Percentiles rank a stretch among this genome's conserved stretches.
These are phyloP conservation scores for Hydraecia micacea DNA, from an alignment of 2,888 invertebrate species.

Conservation along the genomic window DNA sequence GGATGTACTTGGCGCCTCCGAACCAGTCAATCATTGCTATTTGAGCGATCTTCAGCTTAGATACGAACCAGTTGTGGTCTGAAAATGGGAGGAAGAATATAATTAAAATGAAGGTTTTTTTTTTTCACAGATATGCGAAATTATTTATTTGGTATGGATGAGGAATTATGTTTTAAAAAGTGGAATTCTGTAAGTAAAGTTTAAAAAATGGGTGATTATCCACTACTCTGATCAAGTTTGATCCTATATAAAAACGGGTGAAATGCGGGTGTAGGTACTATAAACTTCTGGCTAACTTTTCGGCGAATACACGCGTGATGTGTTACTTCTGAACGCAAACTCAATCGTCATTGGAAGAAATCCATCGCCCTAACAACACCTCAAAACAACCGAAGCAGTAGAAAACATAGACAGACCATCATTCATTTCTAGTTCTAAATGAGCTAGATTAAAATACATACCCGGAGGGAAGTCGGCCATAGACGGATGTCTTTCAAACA, in stretches of 20 bases:
- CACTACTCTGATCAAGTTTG: background rate
- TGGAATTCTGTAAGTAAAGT: background rate
- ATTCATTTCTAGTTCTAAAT: background rate
- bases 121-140: background rate
- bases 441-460: conserved; percentile 68
- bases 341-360: background rate
- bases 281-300: background rate
- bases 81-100: conserved; percentile 68
- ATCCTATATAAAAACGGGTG: background rate
- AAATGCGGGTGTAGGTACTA: background rate
- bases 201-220: background rate
- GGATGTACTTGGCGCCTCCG: conserved; percentile 94
- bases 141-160: background rate
- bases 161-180: background rate
- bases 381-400: background rate
- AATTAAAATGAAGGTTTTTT: no score
- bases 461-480: conserved; percentile 92
- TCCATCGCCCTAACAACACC: background rate
- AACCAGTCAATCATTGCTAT: conserved; percentile 95
- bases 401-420: background rate
- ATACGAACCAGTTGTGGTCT: conserved; percentile 95
- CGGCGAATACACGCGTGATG: background rate
- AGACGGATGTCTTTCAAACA: conserved; percentile 93
- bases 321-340: background rate
- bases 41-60: conserved; percentile 93